Evolutionary conservation across 2,888 invertebrate genomes (phyloP).

Genomic region (Limnephilus marmoratus): DNA sequence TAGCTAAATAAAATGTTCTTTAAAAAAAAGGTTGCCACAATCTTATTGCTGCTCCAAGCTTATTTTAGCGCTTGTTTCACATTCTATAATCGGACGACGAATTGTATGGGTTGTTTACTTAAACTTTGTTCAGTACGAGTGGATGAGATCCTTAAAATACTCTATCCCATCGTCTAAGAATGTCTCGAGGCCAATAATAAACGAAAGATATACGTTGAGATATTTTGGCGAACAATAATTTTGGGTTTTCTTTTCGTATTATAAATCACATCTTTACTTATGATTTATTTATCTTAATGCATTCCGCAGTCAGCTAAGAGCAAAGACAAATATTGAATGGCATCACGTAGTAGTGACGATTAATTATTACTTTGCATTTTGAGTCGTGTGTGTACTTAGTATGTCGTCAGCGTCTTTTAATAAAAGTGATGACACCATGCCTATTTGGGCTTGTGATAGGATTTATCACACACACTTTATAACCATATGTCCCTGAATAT

Average conservation of each 20-base stretch:
- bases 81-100: background rate
- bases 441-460: background rate
- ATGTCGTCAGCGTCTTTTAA: conserved; percentile 38
- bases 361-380: conserved; percentile 11
- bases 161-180: background rate
- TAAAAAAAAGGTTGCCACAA: background rate
- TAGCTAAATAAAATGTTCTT: too few relatives aligned
- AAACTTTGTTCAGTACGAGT: background rate
- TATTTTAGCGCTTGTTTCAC: background rate
- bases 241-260: background rate
- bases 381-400: background rate
- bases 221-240: background rate
- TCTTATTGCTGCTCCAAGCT: background rate
- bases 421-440: conserved; percentile 24
- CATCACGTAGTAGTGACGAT: background rate
- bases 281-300: background rate
- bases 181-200: background rate
- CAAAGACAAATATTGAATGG: background rate
- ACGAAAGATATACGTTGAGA: background rate
- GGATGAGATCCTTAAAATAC: background rate
- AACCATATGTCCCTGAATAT: background rate
- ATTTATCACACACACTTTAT: background rate
- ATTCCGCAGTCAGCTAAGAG: background rate
- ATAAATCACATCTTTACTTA: background rate
- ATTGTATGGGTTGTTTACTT: background rate